Evolutionary conservation across 2,888 invertebrate genomes (phyloP), one percentile per base, ranked within the genome.

Genomic region (Ophonus ardosiacus): DNA sequence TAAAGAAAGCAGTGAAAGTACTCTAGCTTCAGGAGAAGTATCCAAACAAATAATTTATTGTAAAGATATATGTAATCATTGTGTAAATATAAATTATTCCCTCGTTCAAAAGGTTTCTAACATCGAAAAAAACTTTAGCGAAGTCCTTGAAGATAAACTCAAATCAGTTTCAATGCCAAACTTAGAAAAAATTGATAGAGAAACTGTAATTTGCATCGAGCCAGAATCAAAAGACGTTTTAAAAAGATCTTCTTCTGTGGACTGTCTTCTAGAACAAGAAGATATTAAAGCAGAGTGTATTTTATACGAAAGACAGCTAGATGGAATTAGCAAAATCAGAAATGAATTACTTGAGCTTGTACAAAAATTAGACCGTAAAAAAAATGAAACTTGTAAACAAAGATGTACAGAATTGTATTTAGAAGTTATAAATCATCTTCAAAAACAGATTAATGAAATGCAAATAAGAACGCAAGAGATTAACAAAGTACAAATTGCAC

Each of bases 181-280:
- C 31, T 78, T 84, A 56, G 82, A 82, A 7, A 43, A 21, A 17
- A 51, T 63, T 6, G n/a, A 17, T 13, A 17, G 15, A 1, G 56
- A n/a, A 71, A 17, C 57, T 57, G 17, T 31, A 74, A 74, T 51
- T 17, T 65, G 38, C 10, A 71, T 31, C 10, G 2, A 43, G 8
- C 38, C 38, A 51, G 38, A 13, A 57, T 38, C 15, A 2, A 43
- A 31, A 13, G 10, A 17, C 2, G n/a, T 43, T 38, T 38, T 78
- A 38, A 40, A 63, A 6, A 84, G 78, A 84, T 76, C 84, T n/a
- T 84, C 78, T 24, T 84, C 84, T 7, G 15, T 84, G 51, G 84
- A 84, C 8, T 43, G 17, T 78, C 17, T 78, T 4, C 21, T 21
- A 18, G 65, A 65, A 7, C 18, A 81, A 65, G 61, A 40, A 43